Percentiles rank a stretch among this genome's conserved stretches.
These are phyloP conservation scores for Drosophila pruinosa DNA, from an alignment of 1,140 invertebrate genomes.

Conservation along the genomic window DNA sequence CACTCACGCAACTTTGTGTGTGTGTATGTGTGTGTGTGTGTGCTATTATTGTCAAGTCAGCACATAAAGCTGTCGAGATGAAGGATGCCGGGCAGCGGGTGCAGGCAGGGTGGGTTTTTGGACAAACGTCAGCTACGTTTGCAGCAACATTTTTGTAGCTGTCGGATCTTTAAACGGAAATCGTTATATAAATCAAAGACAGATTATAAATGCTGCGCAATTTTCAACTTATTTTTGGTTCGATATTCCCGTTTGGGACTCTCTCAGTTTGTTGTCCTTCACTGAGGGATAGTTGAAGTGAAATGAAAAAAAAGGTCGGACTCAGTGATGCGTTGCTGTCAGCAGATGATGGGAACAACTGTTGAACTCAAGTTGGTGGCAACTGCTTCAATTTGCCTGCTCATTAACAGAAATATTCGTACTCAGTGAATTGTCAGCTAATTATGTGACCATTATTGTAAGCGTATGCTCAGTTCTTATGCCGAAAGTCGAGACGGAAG, in stretches of 20 bases:
- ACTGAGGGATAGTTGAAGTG: conserved; percentile 28
- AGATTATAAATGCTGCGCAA: conserved; percentile 80
- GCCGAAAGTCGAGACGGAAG: conserved; percentile 48
- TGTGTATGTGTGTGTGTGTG: conserved; percentile 38
- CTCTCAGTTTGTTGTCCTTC: conserved; percentile 13
- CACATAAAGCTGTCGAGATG: conserved; percentile 58
- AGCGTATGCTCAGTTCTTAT: conserved; percentile 1
- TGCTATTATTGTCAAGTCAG: conserved; percentile 78
- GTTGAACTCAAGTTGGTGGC: conserved; percentile 37
- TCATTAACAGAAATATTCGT: conserved; percentile 45
- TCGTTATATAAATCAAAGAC: conserved; percentile 81
- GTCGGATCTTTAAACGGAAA: conserved; percentile 68
- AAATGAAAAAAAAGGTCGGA: conserved; percentile 56
- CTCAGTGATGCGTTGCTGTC: conserved; percentile 36
- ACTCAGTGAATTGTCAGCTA: conserved; percentile 55
- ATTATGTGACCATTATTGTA: conserved; percentile 52
- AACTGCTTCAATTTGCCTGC: conserved; percentile 1
- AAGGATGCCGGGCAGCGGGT: not conserved
- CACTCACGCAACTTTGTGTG: not conserved
- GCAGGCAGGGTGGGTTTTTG: not conserved
- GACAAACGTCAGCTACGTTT: conserved; percentile 31
- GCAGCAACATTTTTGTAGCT: conserved; percentile 21
- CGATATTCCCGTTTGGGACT: not conserved
- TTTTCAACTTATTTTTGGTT: conserved; percentile 65
- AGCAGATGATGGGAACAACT: conserved; percentile 45